Evolutionary conservation across 2,888 invertebrate genomes (phyloP).

Genomic region (Dorcus hopei): DNA sequence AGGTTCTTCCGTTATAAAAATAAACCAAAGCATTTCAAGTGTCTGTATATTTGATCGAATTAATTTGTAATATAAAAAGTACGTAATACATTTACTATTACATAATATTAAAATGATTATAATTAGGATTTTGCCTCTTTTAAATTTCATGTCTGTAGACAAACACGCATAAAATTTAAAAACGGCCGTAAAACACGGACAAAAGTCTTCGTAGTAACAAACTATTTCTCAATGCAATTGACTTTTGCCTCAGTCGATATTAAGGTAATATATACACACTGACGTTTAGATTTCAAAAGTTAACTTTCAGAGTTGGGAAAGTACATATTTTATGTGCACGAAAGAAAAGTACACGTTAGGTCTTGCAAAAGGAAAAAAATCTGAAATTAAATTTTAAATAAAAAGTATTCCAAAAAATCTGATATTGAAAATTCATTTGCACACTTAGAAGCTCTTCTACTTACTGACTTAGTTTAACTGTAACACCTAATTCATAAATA

Average conservation of each 20-base stretch:
- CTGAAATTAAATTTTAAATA: too few species aligned
- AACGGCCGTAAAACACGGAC: neutral
- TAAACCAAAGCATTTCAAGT: neutral
- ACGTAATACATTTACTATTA: slow-evolving; percentile 29
- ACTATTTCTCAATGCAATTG: too few species aligned
- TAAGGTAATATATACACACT: too few species aligned
- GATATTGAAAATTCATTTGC: too few species aligned
- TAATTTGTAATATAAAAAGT: slow-evolving; percentile 36
- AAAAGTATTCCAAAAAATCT: too few species aligned
- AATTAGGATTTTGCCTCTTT: neutral
- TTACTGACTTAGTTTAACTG: slow-evolving; percentile 17
- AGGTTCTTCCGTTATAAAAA: too few species aligned
- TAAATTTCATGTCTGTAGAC: neutral
- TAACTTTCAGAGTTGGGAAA: too few species aligned
- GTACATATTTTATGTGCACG: too few species aligned
- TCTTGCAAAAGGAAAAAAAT: too few species aligned
- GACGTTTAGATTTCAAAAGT: too few species aligned
- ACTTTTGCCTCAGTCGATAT: too few species aligned
- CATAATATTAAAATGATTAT: slow-evolving; percentile 15
- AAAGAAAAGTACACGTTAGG: too few species aligned
- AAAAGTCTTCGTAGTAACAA: neutral
- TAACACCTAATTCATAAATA: slow-evolving; percentile 8
- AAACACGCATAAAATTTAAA: neutral
- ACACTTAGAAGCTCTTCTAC: neutral
- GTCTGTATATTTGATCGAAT: slow-evolving; percentile 14